Conservation (phyloP, 1,140 invertebrate species). For the Plutomurus gul region DNA sequence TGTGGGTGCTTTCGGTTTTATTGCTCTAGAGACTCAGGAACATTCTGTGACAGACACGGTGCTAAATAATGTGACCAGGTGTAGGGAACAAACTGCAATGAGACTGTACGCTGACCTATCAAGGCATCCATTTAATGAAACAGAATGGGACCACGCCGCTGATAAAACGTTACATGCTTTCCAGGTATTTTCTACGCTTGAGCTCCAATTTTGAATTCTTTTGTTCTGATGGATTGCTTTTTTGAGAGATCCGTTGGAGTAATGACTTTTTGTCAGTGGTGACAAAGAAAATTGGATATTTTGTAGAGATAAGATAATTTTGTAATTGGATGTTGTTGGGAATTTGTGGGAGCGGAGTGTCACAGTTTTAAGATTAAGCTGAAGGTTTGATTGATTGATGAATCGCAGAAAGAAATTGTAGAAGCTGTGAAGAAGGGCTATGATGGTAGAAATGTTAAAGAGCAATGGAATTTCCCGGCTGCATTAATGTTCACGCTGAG, state of each 20-base stretch:
- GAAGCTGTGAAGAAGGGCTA: slow-evolving; percentile 73
- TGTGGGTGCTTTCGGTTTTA: slow-evolving; percentile 90
- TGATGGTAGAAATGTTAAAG: slow-evolving; percentile 69
- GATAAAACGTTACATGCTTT: slow-evolving; percentile 71
- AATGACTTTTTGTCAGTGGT: no score
- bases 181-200: slow-evolving; percentile 55
- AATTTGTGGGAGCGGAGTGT: no score
- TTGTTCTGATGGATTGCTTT: no score
- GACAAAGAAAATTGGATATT: no score
- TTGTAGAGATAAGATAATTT: no score
- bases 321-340: no score
- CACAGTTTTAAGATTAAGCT: background rate
- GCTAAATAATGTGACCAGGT: slow-evolving; percentile 51
- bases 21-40: slow-evolving; percentile 76
- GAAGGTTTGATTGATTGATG: background rate
- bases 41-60: slow-evolving; percentile 63
- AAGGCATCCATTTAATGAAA: slow-evolving; percentile 75
- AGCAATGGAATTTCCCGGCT: slow-evolving; percentile 82
- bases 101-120: slow-evolving; percentile 74
- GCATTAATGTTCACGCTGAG: slow-evolving; percentile 85
- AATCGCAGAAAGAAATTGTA: slow-evolving; percentile 69
- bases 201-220: no score
- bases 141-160: slow-evolving; percentile 70
- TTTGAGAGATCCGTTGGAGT: no score
- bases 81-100: slow-evolving; percentile 63